Conservation (phyloP, 2,888 invertebrate species). For the Eupithecia dodoneata region DNA sequence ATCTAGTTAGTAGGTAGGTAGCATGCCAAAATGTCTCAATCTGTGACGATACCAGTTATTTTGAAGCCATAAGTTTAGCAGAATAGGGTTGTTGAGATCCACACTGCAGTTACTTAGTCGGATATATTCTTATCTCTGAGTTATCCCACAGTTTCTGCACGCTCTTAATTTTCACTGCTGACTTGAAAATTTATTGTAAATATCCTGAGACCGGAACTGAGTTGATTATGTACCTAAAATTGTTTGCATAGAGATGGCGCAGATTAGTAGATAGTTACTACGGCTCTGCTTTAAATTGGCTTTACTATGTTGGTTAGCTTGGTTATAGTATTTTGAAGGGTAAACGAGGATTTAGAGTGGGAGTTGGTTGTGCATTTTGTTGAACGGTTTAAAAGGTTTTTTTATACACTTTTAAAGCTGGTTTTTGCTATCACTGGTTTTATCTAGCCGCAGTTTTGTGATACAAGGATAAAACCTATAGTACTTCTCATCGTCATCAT, state of each 20-base stretch:
- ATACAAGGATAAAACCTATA: not conserved
- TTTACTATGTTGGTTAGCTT: constrained; percentile 23
- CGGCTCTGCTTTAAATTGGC: constrained; percentile 35
- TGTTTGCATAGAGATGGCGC: constrained; percentile 47
- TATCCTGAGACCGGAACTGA: constrained; percentile 39
- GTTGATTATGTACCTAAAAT: constrained; percentile 56
- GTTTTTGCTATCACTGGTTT: constrained; percentile 1
- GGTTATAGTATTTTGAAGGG: constrained; percentile 29
- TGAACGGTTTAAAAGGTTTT: not conserved
- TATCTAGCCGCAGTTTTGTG: not conserved
- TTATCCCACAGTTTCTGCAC: not conserved
- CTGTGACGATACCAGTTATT: too few relatives aligned
- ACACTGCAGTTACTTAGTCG: not conserved
- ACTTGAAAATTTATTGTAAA: constrained; percentile 43
- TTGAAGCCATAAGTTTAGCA: too few relatives aligned
- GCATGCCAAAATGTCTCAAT: too few relatives aligned
- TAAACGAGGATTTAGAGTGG: constrained; percentile 16
- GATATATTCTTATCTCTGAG: not conserved
- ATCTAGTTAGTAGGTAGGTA: too few relatives aligned
- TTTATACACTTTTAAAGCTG: constrained; percentile 6
- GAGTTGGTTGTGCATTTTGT: not conserved
- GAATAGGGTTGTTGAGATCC: not conserved
- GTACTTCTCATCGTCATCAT: not conserved
- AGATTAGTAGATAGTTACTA: constrained; percentile 22
- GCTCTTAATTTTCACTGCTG: constrained; percentile 18